Conservation (phyloP, 2,888 invertebrate species). For the Drosophila mayaguana region DNA sequence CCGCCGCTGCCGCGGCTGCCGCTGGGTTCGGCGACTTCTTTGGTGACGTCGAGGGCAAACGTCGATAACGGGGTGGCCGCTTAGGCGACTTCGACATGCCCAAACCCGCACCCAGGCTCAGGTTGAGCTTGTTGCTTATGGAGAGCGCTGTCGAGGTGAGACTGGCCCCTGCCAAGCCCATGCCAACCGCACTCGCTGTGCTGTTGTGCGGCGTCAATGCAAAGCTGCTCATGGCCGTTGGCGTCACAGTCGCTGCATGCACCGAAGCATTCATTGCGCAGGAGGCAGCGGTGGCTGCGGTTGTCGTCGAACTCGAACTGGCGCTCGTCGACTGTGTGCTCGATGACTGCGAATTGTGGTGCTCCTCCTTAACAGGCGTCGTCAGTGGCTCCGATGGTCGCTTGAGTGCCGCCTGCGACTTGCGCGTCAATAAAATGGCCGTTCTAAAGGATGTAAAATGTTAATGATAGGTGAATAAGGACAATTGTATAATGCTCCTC, state of each 20-base stretch:
- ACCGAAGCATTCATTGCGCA: constrained; percentile 58
- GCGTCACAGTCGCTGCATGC: constrained; percentile 46
- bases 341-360: constrained; percentile 73
- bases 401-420: constrained; percentile 87
- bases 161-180: constrained; percentile 56
- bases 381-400: constrained; percentile 81
- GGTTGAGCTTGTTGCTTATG: constrained; percentile 70
- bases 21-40: constrained; percentile 82
- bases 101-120: constrained; percentile 53
- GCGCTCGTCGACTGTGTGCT: constrained; percentile 67
- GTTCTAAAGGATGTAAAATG: constrained; percentile 86
- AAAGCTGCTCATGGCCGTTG: constrained; percentile 49
- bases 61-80: constrained; percentile 82
- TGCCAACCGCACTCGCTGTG: constrained; percentile 55
- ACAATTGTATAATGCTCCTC: background rate
- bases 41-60: constrained; percentile 83
- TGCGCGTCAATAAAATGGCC: constrained; percentile 91
- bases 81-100: constrained; percentile 82
- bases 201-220: constrained; percentile 66
- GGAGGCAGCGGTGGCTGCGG: constrained; percentile 67
- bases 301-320: constrained; percentile 58
- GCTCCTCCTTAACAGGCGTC: constrained; percentile 82
- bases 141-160: constrained; percentile 65
- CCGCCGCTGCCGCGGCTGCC: constrained; percentile 27
- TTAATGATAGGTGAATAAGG: constrained; percentile 50